A percentile compares a stretch with the other conserved stretches of the same genome.
These are phyloP conservation scores for Drosophila neocordata DNA, from an alignment of 1,140 invertebrate species.

Conservation along the genomic window DNA sequence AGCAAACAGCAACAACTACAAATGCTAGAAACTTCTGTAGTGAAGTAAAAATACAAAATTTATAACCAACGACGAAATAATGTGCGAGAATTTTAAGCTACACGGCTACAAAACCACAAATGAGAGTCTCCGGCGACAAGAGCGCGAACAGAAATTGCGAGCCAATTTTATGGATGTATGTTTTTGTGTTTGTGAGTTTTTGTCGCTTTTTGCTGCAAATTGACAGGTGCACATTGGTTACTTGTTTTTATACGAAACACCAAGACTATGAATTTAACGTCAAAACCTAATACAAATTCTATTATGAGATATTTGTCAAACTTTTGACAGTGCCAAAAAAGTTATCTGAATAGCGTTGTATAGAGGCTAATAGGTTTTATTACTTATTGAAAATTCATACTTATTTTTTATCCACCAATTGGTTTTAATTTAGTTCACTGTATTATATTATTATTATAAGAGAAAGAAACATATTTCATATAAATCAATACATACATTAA, in stretches of 20 bases:
- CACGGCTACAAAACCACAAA: conserved; percentile 49
- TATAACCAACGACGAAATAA: neutral
- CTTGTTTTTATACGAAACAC: no score
- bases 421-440: no score
- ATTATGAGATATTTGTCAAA: neutral
- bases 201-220: conserved; percentile 39
- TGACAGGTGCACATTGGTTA: conserved; percentile 16
- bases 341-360: no score
- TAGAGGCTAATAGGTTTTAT: no score
- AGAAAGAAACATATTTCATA: neutral
- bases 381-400: no score
- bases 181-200: neutral
- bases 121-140: conserved; percentile 14
- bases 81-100: conserved; percentile 27
- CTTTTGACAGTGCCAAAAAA: no score
- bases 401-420: no score
- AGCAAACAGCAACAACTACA: conserved; percentile 24
- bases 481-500: neutral
- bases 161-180: neutral
- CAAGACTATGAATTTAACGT: neutral
- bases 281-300: neutral
- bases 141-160: conserved; percentile 2
- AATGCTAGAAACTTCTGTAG: conserved; percentile 50
- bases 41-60: conserved; percentile 32
- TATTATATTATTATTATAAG: no score